These are phyloP conservation scores for Propithecus deckenii DNA, from an alignment of 2,797 vertebrate genomes.

Conservation along the genomic window DNA sequence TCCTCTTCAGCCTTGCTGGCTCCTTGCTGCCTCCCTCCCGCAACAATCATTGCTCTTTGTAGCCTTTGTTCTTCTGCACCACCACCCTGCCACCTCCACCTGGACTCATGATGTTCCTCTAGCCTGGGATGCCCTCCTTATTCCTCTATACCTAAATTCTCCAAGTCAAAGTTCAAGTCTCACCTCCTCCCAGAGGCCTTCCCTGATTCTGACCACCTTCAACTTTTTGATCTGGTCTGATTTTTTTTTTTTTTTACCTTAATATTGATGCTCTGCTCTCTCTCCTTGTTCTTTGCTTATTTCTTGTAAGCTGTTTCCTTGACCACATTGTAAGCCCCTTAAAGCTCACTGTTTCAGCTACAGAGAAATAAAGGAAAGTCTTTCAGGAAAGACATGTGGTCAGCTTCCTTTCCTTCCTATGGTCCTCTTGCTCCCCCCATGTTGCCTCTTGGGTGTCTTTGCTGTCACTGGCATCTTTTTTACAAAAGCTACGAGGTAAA, in stretches of 20 bases:
- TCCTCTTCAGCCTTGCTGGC: not conserved
- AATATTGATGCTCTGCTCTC: not conserved
- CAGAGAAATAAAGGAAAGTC: slow-evolving; percentile 53
- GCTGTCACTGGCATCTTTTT: slow-evolving; percentile 4
- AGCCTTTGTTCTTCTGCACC: slow-evolving; percentile 18
- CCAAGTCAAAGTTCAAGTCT: not conserved
- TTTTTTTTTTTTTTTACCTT: not conserved
- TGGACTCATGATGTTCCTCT: not conserved
- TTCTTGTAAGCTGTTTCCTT: slow-evolving; percentile 32
- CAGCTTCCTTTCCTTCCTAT: slow-evolving; percentile 28
- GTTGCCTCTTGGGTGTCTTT: not conserved
- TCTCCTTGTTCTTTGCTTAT: not conserved
- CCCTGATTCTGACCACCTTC: not conserved
- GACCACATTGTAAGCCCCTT: slow-evolving; percentile 7
- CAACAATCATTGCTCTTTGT: not conserved
- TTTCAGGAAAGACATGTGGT: slow-evolving; percentile 26
- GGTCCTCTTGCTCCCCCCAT: slow-evolving; percentile 13
- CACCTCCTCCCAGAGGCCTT: not conserved
- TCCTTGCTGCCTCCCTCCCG: not conserved
- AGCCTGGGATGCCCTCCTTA: not conserved
- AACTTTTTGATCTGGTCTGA: not conserved
- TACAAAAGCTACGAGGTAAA: slow-evolving; percentile 31
- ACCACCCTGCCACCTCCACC: not conserved
- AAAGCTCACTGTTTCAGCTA: slow-evolving; percentile 15
- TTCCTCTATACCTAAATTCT: not conserved